Conservation (phyloP, 2,113 vertebrate species). For the Leucopsar rothschildi region DNA sequence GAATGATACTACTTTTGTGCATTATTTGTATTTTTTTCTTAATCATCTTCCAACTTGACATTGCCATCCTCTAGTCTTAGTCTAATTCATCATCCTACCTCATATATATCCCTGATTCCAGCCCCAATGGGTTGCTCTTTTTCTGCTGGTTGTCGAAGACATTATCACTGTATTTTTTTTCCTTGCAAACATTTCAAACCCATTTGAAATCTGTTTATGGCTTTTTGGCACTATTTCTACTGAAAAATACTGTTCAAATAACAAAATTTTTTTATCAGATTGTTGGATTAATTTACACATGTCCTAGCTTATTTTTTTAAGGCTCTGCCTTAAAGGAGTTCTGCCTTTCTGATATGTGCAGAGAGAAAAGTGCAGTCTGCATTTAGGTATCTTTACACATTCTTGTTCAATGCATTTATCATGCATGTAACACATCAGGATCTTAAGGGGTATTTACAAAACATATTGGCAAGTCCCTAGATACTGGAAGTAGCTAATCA, state of each 20-base stretch:
- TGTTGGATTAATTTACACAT: not conserved
- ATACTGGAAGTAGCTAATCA: not conserved
- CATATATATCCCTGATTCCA: not conserved
- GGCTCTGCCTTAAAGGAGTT: not conserved
- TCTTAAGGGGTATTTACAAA: not conserved
- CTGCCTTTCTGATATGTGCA: not conserved
- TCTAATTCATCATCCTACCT: not conserved
- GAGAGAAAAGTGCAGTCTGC: not conserved
- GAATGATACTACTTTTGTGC: not conserved
- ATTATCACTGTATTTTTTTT: not conserved
- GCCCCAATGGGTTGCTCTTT: not conserved
- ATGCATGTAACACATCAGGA: fast-evolving
- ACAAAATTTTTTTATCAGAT: not conserved
- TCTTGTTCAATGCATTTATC: not conserved
- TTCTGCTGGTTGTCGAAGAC: not conserved
- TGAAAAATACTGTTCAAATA: not conserved
- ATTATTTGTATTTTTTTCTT: not conserved
- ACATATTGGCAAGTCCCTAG: not conserved
- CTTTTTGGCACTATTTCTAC: not conserved
- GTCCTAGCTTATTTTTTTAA: not conserved
- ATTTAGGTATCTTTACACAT: fast-evolving
- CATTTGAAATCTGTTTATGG: not conserved
- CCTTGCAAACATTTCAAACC: not conserved
- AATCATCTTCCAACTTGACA: not conserved
- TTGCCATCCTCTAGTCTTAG: not conserved